A percentile compares a stretch with the other conserved stretches of the same genome.
phyloP scores from a whole-genome alignment of 2,888 invertebrate species.

The Petrolisthes cinctipes region DNA sequence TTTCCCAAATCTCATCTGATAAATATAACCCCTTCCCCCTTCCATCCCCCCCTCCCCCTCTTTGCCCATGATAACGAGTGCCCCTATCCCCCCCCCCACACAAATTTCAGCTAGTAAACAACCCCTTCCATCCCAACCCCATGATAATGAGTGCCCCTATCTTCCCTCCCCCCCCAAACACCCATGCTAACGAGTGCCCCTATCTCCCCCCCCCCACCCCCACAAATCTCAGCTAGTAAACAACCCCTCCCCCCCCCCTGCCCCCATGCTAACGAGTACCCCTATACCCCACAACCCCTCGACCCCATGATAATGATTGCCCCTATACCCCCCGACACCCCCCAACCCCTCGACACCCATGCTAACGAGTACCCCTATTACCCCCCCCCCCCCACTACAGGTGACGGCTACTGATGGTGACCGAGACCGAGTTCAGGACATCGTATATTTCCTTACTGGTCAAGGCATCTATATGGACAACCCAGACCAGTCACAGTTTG shows the following conservation, averaged over 20 bases:
- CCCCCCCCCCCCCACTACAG: conserved; percentile 72
- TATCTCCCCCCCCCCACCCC: not conserved
- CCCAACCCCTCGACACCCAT: too few relatives aligned
- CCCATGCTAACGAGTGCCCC: not conserved
- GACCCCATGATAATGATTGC: not conserved
- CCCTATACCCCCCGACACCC: not conserved
- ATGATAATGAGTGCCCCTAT: not conserved
- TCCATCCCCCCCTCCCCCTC: not conserved
- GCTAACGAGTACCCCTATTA: not conserved
- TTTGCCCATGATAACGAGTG: too few relatives aligned
- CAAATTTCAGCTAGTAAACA: not conserved
- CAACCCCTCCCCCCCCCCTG: not conserved
- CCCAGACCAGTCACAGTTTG: conserved; percentile 94
- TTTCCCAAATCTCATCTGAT: not conserved
- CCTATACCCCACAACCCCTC: not conserved
- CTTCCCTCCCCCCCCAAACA: not conserved
- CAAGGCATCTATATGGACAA: conserved; percentile 96
- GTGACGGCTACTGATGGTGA: conserved; percentile 97
- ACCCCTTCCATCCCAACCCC: not conserved
- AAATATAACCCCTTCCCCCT: not conserved
- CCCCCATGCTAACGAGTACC: not conserved
- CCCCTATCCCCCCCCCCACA: not conserved
- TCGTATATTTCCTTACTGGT: conserved; percentile 94
- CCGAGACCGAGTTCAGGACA: conserved; percentile 92
- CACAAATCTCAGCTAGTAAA: not conserved